These are phyloP conservation scores for Leucopsar rothschildi DNA, from an alignment of 2,113 vertebrate genomes.

Conservation along the genomic window DNA sequence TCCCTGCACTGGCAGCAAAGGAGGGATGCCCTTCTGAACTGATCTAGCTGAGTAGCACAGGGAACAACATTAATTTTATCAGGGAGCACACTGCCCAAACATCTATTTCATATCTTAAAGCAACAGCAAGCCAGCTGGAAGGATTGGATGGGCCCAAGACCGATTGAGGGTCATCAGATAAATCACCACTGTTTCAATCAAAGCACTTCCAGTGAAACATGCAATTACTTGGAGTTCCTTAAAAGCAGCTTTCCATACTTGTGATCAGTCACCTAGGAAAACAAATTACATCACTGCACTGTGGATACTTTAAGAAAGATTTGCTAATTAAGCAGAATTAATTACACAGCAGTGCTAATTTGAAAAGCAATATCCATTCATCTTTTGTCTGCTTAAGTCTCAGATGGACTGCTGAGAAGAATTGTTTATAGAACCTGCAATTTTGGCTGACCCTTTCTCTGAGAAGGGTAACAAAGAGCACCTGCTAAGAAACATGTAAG, in stretches of 20 bases:
- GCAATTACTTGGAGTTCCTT: not conserved
- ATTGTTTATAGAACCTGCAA: not conserved
- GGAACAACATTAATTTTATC: not conserved
- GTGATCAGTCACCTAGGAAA: not conserved
- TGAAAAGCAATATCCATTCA: constrained; percentile 2
- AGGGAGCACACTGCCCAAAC: not conserved
- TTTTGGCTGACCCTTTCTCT: not conserved
- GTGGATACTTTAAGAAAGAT: not conserved
- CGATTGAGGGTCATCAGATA: not conserved
- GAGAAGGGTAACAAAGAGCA: not conserved
- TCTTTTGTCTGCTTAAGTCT: not conserved
- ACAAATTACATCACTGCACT: not conserved
- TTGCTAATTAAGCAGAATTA: constrained; percentile 32
- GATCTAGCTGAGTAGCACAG: not conserved
- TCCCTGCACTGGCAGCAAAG: not conserved
- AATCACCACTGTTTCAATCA: not conserved
- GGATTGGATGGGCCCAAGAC: not conserved
- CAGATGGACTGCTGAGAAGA: not conserved
- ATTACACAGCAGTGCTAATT: not conserved
- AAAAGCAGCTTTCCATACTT: not conserved
- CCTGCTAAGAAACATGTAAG: not conserved
- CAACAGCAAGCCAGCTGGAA: not conserved
- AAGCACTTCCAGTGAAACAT: not conserved
- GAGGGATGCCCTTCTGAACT: not conserved
- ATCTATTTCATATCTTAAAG: not conserved